Base-by-base conservation (phyloP, 2,113 vertebrate species). In the Cacatua alba region DNA sequence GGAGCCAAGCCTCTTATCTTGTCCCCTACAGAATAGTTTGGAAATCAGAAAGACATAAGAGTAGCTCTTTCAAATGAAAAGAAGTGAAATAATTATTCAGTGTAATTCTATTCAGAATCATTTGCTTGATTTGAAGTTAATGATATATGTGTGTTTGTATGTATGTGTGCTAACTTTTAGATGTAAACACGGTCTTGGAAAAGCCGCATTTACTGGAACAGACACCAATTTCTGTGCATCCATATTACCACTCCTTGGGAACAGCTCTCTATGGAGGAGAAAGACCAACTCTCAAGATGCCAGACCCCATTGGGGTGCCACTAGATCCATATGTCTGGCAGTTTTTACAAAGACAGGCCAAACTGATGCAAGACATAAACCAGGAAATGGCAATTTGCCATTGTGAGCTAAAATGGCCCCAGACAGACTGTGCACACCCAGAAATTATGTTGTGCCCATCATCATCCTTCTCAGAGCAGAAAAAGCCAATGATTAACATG, bases 201-300 rank as follows among this genome's bases (percentile, higher is more conserved):
- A 98, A 96, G 88, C 88, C 98, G 12, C 98, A 98, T 92, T 31
- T 52, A 5, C 96, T 99, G 82, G 82, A 95, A 31, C 68, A 97
- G 52, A 95, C 96, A 3, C 90, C 84, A 0, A 83, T 99, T 63
- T 98, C 91, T 49, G 98, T 99, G 91, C 97, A 98, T 92, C 98
- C 98, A 0, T 99, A 98, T 95, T 99, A 98, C 48, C 44, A 95
- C 35, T 98, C 98, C 23, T 92, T 99, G 97, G 98, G 97, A 72
- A 96, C 95, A 28, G 98, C 98, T 46, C 97, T 99, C 23, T 99
- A 99, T 35, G 99, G 99, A 21, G 88, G 98, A 90, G 96, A 98
- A 48, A 98, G 98, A 82, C 98, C 98, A 53, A 5, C 90, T 49
- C 43, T 98, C 51, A 98, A 97, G 94, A 97, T 99, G 64, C 99